Evolutionary conservation across 1,140 invertebrate species (phyloP), one percentile per base, ranked within the genome.

Genomic region (Glossosoma conforme): DNA sequence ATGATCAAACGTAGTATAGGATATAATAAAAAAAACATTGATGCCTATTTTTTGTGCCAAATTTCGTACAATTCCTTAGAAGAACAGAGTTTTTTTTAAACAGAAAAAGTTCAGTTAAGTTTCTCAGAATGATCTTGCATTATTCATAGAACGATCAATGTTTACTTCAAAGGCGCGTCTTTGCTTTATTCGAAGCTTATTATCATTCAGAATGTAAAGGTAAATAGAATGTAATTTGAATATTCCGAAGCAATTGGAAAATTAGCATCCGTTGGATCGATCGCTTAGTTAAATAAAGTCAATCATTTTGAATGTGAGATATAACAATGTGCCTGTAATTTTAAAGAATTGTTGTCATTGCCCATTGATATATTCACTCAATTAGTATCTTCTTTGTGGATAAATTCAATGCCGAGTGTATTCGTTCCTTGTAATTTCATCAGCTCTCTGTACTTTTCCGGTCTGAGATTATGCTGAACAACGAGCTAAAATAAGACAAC

Each of bases 161-260:
- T 42, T 42, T 22, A 21, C 40, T 24, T 21, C 4, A 25, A 2
- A 22, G 40, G 20, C 40, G 40, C 20, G 40, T 42, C 40, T 22
- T 28, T 42, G 40, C 40, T 42, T 42, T 42, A 21, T 22, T 22
- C 25, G 25, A 22, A 42, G 19, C 19, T 22, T 22, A 42, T 42
- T 42, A 42, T 24, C 40, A 42, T 42, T 42, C 21, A 22, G 20
- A 42, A 42, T 42, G 15, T 42, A 21, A 42, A 11, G 19, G 40
- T 42, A 42, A 42, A 42, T 25, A 42, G n/a, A 40, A 15, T 13
- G 40, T 22, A 42, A 42, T 42, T 42, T 42, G 19, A 42, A 42
- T 42, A 42, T 42, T 42, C 40, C 3, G 15, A 42, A 21, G 18
- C 40, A 42, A 42, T 42, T 15, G 40, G 18, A 42, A 17, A 42